phyloP scores from a whole-genome alignment of 1,140 invertebrate species.

The Cepaea nemoralis region DNA sequence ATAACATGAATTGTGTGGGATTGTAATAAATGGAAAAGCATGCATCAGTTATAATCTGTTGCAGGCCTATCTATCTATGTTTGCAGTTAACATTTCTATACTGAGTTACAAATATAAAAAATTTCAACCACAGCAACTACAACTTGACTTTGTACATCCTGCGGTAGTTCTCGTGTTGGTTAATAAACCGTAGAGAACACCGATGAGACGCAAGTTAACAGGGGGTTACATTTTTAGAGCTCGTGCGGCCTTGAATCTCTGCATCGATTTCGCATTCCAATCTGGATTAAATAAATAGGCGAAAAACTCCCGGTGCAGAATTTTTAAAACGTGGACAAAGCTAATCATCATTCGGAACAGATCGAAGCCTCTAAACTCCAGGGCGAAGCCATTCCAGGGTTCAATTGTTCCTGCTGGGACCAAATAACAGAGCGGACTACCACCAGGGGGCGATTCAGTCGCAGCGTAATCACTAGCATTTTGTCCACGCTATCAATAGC shows the following conservation, averaged over 20 bases:
- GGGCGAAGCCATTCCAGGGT: conserved; percentile 31
- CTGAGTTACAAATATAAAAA: no score
- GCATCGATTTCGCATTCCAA: conserved; percentile 6
- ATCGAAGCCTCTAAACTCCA: conserved; percentile 17
- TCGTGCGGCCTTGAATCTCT: neutral
- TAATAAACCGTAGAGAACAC: no score
- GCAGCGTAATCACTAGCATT: conserved; percentile 32
- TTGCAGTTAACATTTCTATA: no score
- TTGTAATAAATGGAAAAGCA: no score
- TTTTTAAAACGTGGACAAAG: conserved; percentile 1
- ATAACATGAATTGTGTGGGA: no score
- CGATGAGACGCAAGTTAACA: no score
- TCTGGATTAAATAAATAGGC: neutral
- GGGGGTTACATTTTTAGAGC: no score
- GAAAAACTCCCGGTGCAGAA: neutral
- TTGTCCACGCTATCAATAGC: conserved; percentile 19
- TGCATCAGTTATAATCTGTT: no score
- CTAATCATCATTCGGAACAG: conserved; percentile 19
- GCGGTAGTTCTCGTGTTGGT: no score
- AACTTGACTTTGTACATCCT: no score
- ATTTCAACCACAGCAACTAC: no score
- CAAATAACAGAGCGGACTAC: conserved; percentile 26
- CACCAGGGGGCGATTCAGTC: neutral
- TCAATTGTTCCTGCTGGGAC: conserved; percentile 27
- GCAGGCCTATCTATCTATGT: no score